Base-by-base conservation (phyloP, 2,888 invertebrate species). In the Synergus japonicus region DNA sequence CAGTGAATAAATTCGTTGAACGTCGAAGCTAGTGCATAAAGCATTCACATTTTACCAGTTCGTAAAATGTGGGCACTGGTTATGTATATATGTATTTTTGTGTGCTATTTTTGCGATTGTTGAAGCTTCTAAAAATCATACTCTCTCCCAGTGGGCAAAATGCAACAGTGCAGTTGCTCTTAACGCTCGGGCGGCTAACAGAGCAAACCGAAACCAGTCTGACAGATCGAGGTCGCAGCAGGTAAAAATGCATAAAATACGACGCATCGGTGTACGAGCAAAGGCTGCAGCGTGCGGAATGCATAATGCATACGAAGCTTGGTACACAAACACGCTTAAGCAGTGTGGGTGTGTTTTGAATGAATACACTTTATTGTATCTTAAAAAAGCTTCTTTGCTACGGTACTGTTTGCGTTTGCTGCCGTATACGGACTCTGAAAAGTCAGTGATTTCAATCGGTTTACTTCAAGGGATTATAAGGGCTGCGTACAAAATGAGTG, bases 241-340 rank as follows among this genome's bases (percentile, higher is more conserved):
- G 60, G 86, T 82, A 86, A 86, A 86, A 87, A 88, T 86, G 84
- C 86, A 87, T 54, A 79, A 86, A 79, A 44, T 77, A 67, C 79
- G 76, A 82, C 81, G 83, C 85, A 79, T 81, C 79, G 79, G 66
- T 66, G 67, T 82, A 83, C n/a, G 76, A 77, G 77, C 43, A 54
- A 76, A 49, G 65, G 66, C 29, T 37, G 76, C 69, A 37, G 63
- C 85, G 82, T 82, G 77, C 78, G 81, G 85, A 83, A 88, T 88
- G 86, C 87, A 88, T 89, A 88, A 89, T 88, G 83, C 84, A 89
- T 88, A 81, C 64, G 81, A 81, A 82, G 82, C 82, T 80, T 83
- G 84, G 84, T 84, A 85, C 84, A 84, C 84, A 85, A 85, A 85
- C 82, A 81, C 81, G 82, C 81, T 64, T 64, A 78, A 76, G 76